These are phyloP conservation scores for Pachypeltis micranthus DNA, from an alignment of 1,140 invertebrate species.

Conservation along the genomic window DNA sequence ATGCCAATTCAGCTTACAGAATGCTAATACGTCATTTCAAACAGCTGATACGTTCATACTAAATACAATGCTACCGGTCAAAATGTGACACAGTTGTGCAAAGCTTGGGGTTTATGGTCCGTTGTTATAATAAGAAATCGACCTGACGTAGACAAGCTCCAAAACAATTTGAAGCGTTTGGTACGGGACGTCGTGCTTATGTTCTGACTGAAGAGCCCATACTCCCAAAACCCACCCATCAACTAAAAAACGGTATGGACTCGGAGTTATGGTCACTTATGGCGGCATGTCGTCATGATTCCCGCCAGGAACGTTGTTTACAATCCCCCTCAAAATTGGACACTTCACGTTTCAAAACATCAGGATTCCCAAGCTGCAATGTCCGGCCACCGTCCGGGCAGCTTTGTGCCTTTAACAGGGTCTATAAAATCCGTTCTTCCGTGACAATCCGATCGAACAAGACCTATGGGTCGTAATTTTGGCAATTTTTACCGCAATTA, in stretches of 20 bases:
- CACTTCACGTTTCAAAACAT: no score
- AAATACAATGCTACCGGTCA: slow-evolving; percentile 95
- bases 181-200: slow-evolving; percentile 83
- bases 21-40: slow-evolving; percentile 71
- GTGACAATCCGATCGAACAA: no score
- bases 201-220: slow-evolving; percentile 48
- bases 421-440: no score
- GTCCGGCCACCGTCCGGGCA: no score
- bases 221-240: slow-evolving; percentile 69
- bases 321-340: no score
- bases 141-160: slow-evolving; percentile 62
- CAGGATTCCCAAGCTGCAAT: no score
- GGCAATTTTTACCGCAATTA: no score
- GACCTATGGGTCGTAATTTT: no score
- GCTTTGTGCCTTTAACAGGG: no score
- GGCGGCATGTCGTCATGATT: slow-evolving; percentile 89
- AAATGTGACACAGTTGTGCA: slow-evolving; percentile 82
- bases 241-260: slow-evolving; percentile 86
- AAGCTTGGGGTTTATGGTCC: slow-evolving; percentile 59
- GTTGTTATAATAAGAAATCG: slow-evolving; percentile 81
- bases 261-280: slow-evolving; percentile 81
- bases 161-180: slow-evolving; percentile 52
- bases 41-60: slow-evolving; percentile 82
- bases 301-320: no score
- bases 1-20: slow-evolving; percentile 92